Percentiles rank a stretch among this genome's conserved stretches.
These are phyloP conservation scores for Cephalopholis sonnerati DNA, from an alignment of 2,113 vertebrate genomes.

Conservation along the genomic window DNA sequence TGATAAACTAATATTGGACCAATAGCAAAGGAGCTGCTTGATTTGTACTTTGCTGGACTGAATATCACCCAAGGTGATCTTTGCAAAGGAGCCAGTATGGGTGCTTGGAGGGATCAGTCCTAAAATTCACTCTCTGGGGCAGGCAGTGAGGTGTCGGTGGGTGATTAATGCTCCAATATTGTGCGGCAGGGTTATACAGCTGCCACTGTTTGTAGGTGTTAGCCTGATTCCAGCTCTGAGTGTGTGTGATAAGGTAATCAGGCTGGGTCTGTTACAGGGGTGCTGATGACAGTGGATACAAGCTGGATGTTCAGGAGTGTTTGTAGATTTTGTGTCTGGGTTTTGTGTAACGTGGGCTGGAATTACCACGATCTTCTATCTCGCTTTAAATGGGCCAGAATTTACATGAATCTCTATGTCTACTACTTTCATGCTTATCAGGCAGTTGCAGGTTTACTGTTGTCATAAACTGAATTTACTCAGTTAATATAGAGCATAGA, in stretches of 20 bases:
- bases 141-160: slow-evolving; percentile 40
- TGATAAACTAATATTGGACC: background rate
- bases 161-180: slow-evolving; percentile 68
- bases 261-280: slow-evolving; percentile 25
- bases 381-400: background rate
- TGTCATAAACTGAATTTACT: background rate
- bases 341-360: slow-evolving; percentile 1
- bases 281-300: slow-evolving; percentile 25
- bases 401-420: background rate
- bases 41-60: slow-evolving; percentile 55
- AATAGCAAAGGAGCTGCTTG: slow-evolving; percentile 31
- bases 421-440: slow-evolving; percentile 8
- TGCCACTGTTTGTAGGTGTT: slow-evolving; percentile 50
- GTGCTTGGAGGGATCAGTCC: slow-evolving; percentile 35
- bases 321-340: slow-evolving; percentile 13
- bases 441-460: slow-evolving; percentile 2
- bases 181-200: slow-evolving; percentile 35
- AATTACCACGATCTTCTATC: slow-evolving; percentile 32
- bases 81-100: slow-evolving; percentile 15
- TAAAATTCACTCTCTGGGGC: slow-evolving; percentile 67
- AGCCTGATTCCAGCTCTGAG: slow-evolving; percentile 58
- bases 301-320: slow-evolving; percentile 18
- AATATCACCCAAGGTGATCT: slow-evolving; percentile 56
- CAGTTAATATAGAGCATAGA: background rate
- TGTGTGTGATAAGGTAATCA: slow-evolving; percentile 69